phyloP scores from a whole-genome alignment of 2,888 invertebrate species.

The Drosophila mettleri region DNA sequence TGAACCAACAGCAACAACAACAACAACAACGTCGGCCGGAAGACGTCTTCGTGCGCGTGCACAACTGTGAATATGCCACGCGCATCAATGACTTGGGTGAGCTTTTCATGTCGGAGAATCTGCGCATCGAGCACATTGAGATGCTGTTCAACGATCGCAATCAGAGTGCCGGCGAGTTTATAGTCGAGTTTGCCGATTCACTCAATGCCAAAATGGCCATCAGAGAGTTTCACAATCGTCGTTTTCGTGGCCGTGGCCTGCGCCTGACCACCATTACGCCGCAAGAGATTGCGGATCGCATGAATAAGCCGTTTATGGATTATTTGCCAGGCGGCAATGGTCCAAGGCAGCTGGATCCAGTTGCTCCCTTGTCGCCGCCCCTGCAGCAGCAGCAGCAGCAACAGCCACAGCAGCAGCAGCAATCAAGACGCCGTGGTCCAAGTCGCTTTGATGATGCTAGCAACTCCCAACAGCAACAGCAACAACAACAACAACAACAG shows the following conservation, averaged over 20 bases:
- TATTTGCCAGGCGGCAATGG: conserved; percentile 78
- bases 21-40: conserved; percentile 29
- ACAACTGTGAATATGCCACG: conserved; percentile 91
- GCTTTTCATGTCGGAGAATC: conserved; percentile 91
- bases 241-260: conserved; percentile 85
- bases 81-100: conserved; percentile 92
- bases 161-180: conserved; percentile 93
- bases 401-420: conserved; percentile 15
- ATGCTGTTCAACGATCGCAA: conserved; percentile 90
- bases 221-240: conserved; percentile 78
- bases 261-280: conserved; percentile 86
- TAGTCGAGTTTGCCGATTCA: conserved; percentile 91
- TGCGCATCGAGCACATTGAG: conserved; percentile 91
- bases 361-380: not conserved
- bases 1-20: conserved; percentile 21
- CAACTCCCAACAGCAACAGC: conserved; percentile 3
- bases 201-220: conserved; percentile 88
- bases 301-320: conserved; percentile 82
- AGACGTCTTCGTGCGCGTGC: conserved; percentile 89
- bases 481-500: not conserved
- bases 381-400: conserved; percentile 13
- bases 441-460: conserved; percentile 61
- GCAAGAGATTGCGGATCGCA: conserved; percentile 87
- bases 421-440: conserved; percentile 65
- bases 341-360: conserved; percentile 23